phyloP scores from a whole-genome alignment of 2,888 invertebrate species.

The Junonia oenone region DNA sequence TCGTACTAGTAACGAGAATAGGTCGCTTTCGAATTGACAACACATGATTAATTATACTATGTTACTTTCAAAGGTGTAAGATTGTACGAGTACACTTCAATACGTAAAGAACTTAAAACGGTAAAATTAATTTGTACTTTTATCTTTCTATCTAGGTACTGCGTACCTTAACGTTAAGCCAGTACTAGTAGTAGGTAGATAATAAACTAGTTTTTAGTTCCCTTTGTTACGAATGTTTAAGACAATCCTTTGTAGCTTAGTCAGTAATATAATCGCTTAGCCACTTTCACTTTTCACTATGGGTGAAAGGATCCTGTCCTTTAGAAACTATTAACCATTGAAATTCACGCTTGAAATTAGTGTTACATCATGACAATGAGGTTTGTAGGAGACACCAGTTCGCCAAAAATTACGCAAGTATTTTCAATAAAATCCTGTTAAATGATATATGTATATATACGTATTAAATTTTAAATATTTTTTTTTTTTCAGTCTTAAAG shows the following conservation, averaged over 20 bases:
- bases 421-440: too few species aligned
- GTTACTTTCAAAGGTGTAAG: not conserved
- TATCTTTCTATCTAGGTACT: not conserved
- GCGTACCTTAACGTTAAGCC: not conserved
- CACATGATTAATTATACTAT: constrained; percentile 52
- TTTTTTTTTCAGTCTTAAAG: too few species aligned
- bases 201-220: not conserved
- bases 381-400: not conserved
- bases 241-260: constrained; percentile 23
- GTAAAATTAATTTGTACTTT: not conserved
- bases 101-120: not conserved
- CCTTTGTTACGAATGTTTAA: constrained; percentile 19
- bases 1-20: constrained; percentile 46
- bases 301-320: constrained; percentile 18
- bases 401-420: too few species aligned
- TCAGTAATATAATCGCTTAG: constrained; percentile 22
- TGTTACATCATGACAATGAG: not conserved
- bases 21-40: constrained; percentile 66
- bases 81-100: not conserved
- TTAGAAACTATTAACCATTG: not conserved
- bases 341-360: not conserved
- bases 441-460: too few species aligned
- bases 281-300: constrained; percentile 29
- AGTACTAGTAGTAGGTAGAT: not conserved
- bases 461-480: too few species aligned